Evolutionary conservation across 2,113 vertebrate species (phyloP).

Genomic region (Chiloscyllium plagiosum): DNA sequence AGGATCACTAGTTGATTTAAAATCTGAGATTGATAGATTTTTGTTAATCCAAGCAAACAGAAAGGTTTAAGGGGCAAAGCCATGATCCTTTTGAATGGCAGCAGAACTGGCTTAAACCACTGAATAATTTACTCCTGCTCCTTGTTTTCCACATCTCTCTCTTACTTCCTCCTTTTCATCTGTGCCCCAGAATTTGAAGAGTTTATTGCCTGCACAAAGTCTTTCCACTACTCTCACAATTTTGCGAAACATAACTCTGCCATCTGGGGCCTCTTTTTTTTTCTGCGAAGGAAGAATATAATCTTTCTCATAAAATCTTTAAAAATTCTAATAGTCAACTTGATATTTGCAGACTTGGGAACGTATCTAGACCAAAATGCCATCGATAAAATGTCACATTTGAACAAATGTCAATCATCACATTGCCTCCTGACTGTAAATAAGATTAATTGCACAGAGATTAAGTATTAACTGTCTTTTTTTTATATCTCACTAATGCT

Average conservation of each 20-base stretch:
- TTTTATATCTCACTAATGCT: neutral
- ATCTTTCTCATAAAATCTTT: neutral
- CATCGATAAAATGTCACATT: neutral
- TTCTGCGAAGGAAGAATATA: neutral
- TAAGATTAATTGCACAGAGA: neutral
- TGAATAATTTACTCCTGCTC: too few species aligned
- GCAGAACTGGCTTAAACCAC: too few species aligned
- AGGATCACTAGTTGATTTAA: too few species aligned
- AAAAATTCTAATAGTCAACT: neutral
- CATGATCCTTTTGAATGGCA: too few species aligned
- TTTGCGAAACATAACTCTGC: neutral
- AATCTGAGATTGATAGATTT: too few species aligned
- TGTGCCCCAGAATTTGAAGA: neutral
- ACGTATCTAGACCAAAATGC: neutral
- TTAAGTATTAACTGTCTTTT: neutral
- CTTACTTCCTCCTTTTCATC: neutral
- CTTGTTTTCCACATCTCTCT: neutral
- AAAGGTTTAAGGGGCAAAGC: too few species aligned
- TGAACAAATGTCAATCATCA: neutral
- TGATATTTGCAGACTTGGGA: neutral
- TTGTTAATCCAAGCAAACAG: too few species aligned
- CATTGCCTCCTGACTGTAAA: neutral
- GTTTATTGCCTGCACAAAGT: neutral
- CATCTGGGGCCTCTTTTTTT: neutral
- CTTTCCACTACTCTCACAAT: neutral